Base-by-base conservation (phyloP, 2,888 invertebrate species). In the Mythimna loreyi region DNA sequence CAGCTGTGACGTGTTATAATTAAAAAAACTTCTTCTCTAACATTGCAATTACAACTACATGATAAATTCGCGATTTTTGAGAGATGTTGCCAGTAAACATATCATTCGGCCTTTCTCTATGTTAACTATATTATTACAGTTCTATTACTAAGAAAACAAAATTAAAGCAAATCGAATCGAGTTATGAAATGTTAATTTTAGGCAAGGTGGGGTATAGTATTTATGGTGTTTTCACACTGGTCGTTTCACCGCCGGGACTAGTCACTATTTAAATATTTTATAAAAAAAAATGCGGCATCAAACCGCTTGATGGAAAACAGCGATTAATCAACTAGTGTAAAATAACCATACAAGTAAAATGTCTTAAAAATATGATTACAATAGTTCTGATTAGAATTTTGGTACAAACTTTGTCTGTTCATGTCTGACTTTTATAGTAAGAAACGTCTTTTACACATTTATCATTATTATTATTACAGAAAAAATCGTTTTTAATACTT, bases 71-170 rank as follows among this genome's bases (percentile, higher is more conserved):
- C 93, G 91, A 91, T 89, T 86, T 69, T 92, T 89, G 89, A 92
- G 94, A 95, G 93, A 92, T 93, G 92, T 92, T 93, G 95, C 95
- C 95, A 89, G 91, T 92, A 94, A 95, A 96, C 95, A 96, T 96
- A 96, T 96, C 88, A 89, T 92, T 95, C 93, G 95, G 95, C 95
- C 87, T 87, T 94, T 95, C 94, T 95, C 95, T 92, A 88, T 88
- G 85, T 90, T 91, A 84, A 82, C 80, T 89, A 87, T 83, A 83
- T 82, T 82, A 84, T 80, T 75, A 81, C 73, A 82, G 84, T 85
- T 87, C 72, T 86, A 85, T 87, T 83, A 83, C 87, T 90, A 89
- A 85, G 73, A 78, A 80, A 76, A 83, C 58, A 67, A 58, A 55
- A 79, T 83, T 80, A 83, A 85, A 83, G 75, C 82, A 81, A 69